Percentiles rank a stretch among this genome's conserved stretches.
These are phyloP conservation scores for Mirza zaza DNA, from an alignment of 2,113 vertebrate genomes.

Conservation along the genomic window DNA sequence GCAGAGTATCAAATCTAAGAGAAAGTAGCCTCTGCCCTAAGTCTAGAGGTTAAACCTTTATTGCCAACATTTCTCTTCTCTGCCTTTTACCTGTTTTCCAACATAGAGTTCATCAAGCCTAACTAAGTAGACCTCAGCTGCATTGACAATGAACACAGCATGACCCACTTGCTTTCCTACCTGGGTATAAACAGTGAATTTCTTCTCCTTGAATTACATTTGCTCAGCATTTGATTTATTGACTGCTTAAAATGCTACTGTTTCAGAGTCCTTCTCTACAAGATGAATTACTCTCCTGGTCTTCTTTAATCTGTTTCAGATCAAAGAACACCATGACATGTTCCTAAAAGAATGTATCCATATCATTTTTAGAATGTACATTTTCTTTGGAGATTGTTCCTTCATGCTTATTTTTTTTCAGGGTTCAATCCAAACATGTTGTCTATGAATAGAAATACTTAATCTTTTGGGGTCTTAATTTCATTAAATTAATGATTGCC, in stretches of 20 bases:
- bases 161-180: neutral
- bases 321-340: neutral
- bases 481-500: neutral
- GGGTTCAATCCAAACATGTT: neutral
- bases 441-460: neutral
- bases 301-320: constrained; percentile 34
- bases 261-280: constrained; percentile 15
- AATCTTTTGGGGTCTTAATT: neutral
- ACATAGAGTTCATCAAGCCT: neutral
- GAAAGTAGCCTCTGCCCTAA: neutral
- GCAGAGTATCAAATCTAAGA: neutral
- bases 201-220: neutral
- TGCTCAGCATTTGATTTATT: constrained; percentile 51
- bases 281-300: constrained; percentile 25
- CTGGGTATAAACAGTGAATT: neutral
- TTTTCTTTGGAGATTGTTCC: neutral
- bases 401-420: neutral
- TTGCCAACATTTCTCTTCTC: neutral
- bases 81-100: neutral
- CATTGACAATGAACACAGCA: neutral
- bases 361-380: neutral
- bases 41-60: neutral
- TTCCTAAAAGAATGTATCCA: neutral
- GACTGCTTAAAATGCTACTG: constrained; percentile 47
- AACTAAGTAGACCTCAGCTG: neutral